Base-by-base conservation (phyloP, 2,113 vertebrate species). In the Siphamia tubifer region DNA sequence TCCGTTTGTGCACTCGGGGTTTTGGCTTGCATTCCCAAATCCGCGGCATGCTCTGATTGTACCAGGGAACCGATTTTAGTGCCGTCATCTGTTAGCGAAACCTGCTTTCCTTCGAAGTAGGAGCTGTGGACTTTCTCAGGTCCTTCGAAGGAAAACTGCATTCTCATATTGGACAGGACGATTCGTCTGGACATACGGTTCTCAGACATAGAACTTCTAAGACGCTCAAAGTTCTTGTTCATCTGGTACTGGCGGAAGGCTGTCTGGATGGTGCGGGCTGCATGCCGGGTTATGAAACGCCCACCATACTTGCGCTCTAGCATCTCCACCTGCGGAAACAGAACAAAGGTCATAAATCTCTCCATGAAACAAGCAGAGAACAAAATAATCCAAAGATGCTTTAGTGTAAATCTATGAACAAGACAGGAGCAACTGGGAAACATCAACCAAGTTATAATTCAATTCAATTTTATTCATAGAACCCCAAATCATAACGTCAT, bases 61-160 rank as follows among this genome's bases (percentile, higher is more conserved):
- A 93, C 93, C 55, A 96, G 79, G 0, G 93, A 81, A 12, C 94
- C 95, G 8, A 95, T 61, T 74, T 95, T 95, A 15, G 94, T 77
- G 60, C 94, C 91, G 0, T 96, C 95, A 0, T 96, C 94, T 0
- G 94, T 94, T 82, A 98, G 86, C 0, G 96, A 97, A 21, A 99
- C 93, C 70, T 98, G 96, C 72, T 98, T 97, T 45, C 97, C 96
- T 74, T 99, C 96, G 0, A 99, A 98, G 87, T 96, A 98, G 48
- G 96, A 98, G 92, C 96, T 96, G 81, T 96, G 96, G 91, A 96
- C 92, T 93, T 98, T 98, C 90, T 99, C 97, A 72, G 96, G 95
- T 58, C 96, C 97, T 94, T 99, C 96, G 77, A 98, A 98, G 60
- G 97, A 99, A 94, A 99, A 96, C 96, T 98, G 96, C 96, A 99